These are phyloP conservation scores for Apaloderma vittatum DNA, from an alignment of 2,113 vertebrate species.

Conservation along the genomic window DNA sequence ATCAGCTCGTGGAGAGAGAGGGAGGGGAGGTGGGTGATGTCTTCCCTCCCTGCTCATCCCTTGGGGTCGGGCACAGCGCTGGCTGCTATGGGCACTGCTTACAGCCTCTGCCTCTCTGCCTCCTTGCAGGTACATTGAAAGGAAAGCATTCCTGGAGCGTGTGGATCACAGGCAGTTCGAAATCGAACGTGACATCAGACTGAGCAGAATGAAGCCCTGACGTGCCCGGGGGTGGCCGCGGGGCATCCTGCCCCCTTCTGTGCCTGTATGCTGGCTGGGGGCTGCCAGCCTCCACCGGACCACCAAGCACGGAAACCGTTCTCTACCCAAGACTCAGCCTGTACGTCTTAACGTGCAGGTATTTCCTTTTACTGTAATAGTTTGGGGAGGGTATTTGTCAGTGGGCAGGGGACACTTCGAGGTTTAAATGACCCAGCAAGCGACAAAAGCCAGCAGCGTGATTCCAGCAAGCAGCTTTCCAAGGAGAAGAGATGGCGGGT, in stretches of 20 bases:
- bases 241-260: not conserved
- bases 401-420: not conserved
- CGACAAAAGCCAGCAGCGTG: not conserved
- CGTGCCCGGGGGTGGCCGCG: not conserved
- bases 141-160: slow-evolving; percentile 94
- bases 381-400: slow-evolving; percentile 46
- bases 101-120: not conserved
- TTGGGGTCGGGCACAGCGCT: accelerated
- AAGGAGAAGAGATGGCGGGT: not conserved
- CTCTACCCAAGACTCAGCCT: slow-evolving; percentile 49
- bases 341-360: not conserved
- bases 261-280: not conserved
- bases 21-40: not conserved
- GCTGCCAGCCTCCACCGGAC: not conserved
- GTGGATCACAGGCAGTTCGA: slow-evolving; percentile 97
- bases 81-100: not conserved
- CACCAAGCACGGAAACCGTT: not conserved
- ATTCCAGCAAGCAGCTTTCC: not conserved
- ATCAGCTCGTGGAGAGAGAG: not conserved
- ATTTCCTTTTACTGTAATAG: slow-evolving; percentile 66
- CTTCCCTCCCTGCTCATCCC: not conserved
- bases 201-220: slow-evolving; percentile 95
- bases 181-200: slow-evolving; percentile 89
- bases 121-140: slow-evolving; percentile 91
- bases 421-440: not conserved